Percentiles rank a stretch among this genome's conserved stretches.
phyloP scores from a whole-genome alignment of 1,140 invertebrate genomes.

The Pissodes strobi region DNA sequence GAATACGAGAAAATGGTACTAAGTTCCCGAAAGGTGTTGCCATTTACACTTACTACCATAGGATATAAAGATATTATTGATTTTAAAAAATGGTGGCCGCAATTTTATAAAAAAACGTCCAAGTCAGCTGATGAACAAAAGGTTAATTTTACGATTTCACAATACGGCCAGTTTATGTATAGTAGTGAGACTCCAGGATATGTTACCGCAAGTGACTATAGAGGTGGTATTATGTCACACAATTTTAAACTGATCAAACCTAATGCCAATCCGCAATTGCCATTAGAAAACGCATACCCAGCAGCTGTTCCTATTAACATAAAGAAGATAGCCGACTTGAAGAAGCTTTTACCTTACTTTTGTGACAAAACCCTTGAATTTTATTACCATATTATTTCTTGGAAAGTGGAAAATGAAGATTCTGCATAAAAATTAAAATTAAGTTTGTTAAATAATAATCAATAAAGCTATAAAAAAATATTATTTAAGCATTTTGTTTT shows the following conservation, averaged over 20 bases:
- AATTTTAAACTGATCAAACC: slow-evolving; percentile 27
- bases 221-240: slow-evolving; percentile 10
- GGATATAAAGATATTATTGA: slow-evolving; percentile 39
- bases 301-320: no score
- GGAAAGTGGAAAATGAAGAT: no score
- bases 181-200: slow-evolving; percentile 30
- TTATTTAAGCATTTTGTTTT: no score
- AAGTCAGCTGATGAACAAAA: neutral
- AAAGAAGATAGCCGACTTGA: no score
- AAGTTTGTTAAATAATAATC: no score
- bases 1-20: slow-evolving; percentile 41
- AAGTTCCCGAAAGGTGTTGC: slow-evolving; percentile 28
- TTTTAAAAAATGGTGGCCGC: no score
- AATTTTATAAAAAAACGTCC: slow-evolving; percentile 31
- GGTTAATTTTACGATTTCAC: slow-evolving; percentile 29
- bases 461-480: no score
- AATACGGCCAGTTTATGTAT: slow-evolving; percentile 28
- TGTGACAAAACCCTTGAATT: no score
- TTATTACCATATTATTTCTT: no score
- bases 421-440: no score
- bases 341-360: no score
- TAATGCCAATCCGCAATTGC: slow-evolving; percentile 3
- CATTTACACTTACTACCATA: slow-evolving; percentile 37
- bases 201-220: slow-evolving; percentile 19
- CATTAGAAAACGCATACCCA: no score